A percentile compares a stretch with the other conserved stretches of the same genome.
These are phyloP conservation scores for Asarcornis scutulata DNA, from an alignment of 2,113 vertebrate genomes.

Conservation along the genomic window DNA sequence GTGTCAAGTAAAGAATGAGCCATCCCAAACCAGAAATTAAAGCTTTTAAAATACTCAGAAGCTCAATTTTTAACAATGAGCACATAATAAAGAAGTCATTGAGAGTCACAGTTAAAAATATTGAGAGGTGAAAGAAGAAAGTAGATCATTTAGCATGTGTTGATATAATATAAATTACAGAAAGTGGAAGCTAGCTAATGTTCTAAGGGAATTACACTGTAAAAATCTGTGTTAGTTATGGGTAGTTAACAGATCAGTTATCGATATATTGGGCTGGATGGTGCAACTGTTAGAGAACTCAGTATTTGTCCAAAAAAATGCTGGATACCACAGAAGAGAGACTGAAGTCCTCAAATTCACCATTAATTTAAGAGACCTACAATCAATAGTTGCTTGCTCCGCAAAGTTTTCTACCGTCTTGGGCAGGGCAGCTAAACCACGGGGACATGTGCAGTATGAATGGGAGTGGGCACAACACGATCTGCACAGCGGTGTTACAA, in stretches of 20 bases:
- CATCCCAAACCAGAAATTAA: slow-evolving; percentile 25
- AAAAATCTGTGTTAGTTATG: not conserved
- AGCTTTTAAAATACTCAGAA: slow-evolving; percentile 15
- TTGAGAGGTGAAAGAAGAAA: slow-evolving; percentile 9
- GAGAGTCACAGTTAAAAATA: not conserved
- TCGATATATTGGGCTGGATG: not conserved
- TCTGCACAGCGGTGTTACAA: not conserved
- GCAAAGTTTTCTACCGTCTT: not conserved
- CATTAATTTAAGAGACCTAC: not conserved
- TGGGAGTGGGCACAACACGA: rapidly evolving
- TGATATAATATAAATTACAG: slow-evolving; percentile 30
- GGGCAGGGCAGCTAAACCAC: not conserved
- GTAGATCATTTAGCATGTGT: not conserved
- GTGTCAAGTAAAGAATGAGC: not conserved
- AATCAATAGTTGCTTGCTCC: not conserved
- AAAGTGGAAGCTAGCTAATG: not conserved
- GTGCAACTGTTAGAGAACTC: not conserved
- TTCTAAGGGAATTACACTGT: not conserved
- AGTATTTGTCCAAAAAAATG: rapidly evolving
- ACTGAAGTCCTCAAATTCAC: not conserved
- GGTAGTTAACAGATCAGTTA: not conserved
- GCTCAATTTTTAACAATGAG: slow-evolving; percentile 7
- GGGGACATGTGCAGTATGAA: not conserved
- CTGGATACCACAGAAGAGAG: not conserved
- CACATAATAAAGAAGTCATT: slow-evolving; percentile 22